phyloP scores from a whole-genome alignment of 53 echinoderm and acorn worm genomes.

The Zoroaster sp. region DNA sequence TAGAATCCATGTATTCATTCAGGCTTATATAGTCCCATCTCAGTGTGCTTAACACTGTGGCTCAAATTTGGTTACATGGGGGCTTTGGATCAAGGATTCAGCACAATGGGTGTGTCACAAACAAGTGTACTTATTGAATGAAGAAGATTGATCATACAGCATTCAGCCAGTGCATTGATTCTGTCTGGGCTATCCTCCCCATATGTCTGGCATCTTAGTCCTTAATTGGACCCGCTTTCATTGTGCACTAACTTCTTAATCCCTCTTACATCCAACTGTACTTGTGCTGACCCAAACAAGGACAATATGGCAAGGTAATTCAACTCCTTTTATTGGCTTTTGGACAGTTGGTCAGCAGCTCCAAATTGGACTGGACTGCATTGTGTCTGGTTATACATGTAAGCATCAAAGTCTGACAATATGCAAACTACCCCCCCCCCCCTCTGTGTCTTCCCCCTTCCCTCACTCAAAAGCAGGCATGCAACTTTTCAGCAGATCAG shows the following conservation, averaged over 20 bases:
- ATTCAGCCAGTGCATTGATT: neutral
- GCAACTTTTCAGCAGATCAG: no score
- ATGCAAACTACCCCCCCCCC: no score
- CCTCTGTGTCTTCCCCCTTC: no score
- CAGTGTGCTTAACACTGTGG: neutral
- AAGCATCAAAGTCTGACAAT: no score
- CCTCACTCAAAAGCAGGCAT: no score
- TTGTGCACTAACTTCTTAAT: neutral
- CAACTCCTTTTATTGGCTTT: neutral
- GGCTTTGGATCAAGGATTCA: neutral
- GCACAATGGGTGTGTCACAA: constrained; percentile 6
- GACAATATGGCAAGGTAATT: neutral
- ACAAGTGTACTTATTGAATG: neutral
- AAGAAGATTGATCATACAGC: constrained; percentile 9
- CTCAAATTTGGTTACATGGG: constrained; percentile 30
- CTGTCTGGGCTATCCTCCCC: neutral
- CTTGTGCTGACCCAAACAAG: neutral
- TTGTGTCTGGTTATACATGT: no score
- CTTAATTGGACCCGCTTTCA: constrained; percentile 26
- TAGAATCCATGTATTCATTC: neutral
- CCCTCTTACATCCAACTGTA: constrained; percentile 1
- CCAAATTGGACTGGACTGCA: no score
- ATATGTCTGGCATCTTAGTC: neutral
- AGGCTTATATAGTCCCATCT: neutral
- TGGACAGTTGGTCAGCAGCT: neutral